Conservation (phyloP, 2,797 vertebrate species). For the Gallinago stenura region DNA sequence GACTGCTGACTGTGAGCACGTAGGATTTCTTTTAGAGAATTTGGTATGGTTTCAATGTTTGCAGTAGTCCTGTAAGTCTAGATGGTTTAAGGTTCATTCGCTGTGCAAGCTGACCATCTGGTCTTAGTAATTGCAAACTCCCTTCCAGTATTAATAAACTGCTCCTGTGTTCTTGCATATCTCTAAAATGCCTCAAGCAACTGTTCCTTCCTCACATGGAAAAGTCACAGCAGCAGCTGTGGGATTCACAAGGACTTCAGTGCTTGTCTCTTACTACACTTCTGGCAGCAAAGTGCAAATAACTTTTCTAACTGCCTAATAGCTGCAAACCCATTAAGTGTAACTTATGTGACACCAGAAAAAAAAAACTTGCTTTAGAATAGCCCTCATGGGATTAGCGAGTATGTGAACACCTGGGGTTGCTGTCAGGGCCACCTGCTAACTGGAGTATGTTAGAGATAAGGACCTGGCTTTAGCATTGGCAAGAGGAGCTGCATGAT, state of each 20-base stretch:
- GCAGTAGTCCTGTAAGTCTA: constrained; percentile 24
- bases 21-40: background rate
- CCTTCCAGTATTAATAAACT: constrained; percentile 68
- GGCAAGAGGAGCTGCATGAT: background rate
- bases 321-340: constrained; percentile 71
- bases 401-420: constrained; percentile 64
- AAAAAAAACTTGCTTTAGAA: constrained; percentile 64
- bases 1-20: background rate
- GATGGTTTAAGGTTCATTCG: constrained; percentile 49
- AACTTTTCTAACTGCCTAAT: constrained; percentile 61
- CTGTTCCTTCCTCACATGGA: constrained; percentile 26
- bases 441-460: constrained; percentile 20
- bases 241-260: constrained; percentile 55
- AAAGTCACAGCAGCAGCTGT: constrained; percentile 73
- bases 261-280: constrained; percentile 49
- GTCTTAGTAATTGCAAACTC: constrained; percentile 57
- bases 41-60: constrained; percentile 37
- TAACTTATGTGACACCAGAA: constrained; percentile 68
- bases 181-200: constrained; percentile 73
- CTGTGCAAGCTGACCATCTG: constrained; percentile 67
- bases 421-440: constrained; percentile 30
- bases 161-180: constrained; percentile 50
- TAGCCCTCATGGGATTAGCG: constrained; percentile 61
- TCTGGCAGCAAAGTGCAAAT: constrained; percentile 59
- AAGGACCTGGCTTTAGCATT: background rate